Base-by-base conservation (phyloP, 1,140 invertebrate genomes). In the Choristoneura fumiferana region DNA sequence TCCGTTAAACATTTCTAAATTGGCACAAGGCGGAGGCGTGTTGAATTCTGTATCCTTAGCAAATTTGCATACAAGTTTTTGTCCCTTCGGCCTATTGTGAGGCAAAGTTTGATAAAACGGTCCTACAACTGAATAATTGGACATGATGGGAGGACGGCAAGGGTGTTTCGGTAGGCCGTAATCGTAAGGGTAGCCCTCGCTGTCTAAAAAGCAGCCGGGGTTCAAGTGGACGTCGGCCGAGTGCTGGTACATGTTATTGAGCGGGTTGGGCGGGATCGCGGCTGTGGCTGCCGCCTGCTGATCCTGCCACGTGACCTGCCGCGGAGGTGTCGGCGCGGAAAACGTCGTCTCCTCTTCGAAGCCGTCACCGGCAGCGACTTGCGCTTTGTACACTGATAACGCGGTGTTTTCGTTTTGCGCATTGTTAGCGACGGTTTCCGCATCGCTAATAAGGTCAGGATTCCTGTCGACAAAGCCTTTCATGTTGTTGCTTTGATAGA, bases 161-260 rank as follows among this genome's bases (percentile, higher is more conserved):
- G 81, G 81, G 22, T 94, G 89, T 71, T 94, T 95, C 0, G 94
- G 95, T 9, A 95, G 81, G 53, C 95, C 95, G 63, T 95, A 96
- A 68, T 96, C 95, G 12, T 94, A 89, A 0, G 94, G 94, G 76
- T 95, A 96, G 0, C 94, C 94, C 57, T 95, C 94, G 35, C 91
- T 91, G 56, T 95, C 95, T 59, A 95, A 85, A 69, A 93, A 93
- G 59, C 92, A 92, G 0, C 92, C 91, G 0, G 93, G 93, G 72
- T 93, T 93, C 10, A 94, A 77, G 70, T 94, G 93, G 10, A 94
- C 92, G 71, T 94, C 93, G 1, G 93, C 92, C 4, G 92, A 91
- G 60, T 92, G 91, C 57, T 92, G 92, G 52, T 91, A 90, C 78
- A 90, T 82, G 49, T 80, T 81, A 43, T 69, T 70, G 8, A 68